A percentile compares a stretch with the other conserved stretches of the same genome.
Conservation (phyloP, 2,797 vertebrate genomes). For the Vespertilio murinus region DNA sequence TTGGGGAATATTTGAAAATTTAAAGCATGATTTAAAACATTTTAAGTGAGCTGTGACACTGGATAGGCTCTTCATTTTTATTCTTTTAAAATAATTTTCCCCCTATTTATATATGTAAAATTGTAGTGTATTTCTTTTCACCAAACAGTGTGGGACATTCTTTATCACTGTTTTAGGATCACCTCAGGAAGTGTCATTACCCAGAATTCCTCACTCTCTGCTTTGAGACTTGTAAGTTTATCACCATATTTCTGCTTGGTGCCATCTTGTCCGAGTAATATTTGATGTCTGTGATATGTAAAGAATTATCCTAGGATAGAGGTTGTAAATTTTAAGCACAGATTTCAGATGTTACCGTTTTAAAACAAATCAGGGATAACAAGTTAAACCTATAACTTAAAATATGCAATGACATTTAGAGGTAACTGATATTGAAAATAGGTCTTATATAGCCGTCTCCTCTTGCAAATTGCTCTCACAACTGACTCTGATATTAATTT, state of each 20-base stretch:
- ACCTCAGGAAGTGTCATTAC: conserved; percentile 94
- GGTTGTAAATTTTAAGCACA: conserved; percentile 14
- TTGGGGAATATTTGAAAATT: conserved; percentile 87
- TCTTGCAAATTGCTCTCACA: conserved; percentile 56
- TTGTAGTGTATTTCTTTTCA: conserved; percentile 77
- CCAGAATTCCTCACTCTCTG: conserved; percentile 80
- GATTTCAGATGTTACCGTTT: conserved; percentile 66
- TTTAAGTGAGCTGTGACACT: conserved; percentile 88
- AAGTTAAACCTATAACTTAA: conserved; percentile 66
- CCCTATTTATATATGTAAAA: conserved; percentile 85
- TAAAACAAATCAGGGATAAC: conserved; percentile 82
- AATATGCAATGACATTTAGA: conserved; percentile 77
- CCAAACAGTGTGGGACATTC: conserved; percentile 83
- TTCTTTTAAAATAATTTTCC: conserved; percentile 76
- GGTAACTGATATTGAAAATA: conserved; percentile 70
- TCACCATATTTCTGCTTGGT: conserved; percentile 82
- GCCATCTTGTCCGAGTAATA: conserved; percentile 81
- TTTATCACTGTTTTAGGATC: conserved; percentile 88
- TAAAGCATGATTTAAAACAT: conserved; percentile 86
- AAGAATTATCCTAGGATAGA: conserved; percentile 53
- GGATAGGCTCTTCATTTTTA: conserved; percentile 86
- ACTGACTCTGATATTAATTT: background rate
- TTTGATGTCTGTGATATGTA: conserved; percentile 48
- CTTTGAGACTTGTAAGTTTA: conserved; percentile 79
- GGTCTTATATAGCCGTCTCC: conserved; percentile 58